phyloP scores from a whole-genome alignment of 1,140 invertebrate species.

The Neelides sp. region DNA sequence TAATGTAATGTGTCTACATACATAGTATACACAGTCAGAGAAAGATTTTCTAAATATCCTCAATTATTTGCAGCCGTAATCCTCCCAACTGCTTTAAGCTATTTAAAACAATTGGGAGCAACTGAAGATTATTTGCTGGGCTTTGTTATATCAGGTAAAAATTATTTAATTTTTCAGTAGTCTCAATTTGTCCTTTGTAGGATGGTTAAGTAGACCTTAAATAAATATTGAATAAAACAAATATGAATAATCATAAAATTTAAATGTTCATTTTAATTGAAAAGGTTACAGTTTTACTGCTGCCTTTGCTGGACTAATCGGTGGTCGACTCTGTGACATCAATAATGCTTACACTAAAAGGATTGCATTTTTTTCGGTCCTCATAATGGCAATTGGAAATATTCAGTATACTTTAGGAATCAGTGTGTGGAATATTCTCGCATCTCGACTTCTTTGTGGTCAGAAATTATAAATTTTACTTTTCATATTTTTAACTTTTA shows the following conservation, averaged over 20 bases:
- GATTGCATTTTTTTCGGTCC: slow-evolving; percentile 25
- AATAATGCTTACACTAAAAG: slow-evolving; percentile 29
- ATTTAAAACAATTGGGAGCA: slow-evolving; percentile 24
- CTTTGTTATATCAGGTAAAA: slow-evolving; percentile 30
- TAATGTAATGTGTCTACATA: background rate
- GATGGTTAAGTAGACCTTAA: too few relatives aligned
- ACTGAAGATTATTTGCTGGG: slow-evolving; percentile 29
- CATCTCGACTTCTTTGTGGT: slow-evolving; percentile 28
- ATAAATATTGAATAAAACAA: too few relatives aligned
- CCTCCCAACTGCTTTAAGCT: slow-evolving; percentile 29
- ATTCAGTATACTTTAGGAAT: slow-evolving; percentile 28
- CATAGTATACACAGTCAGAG: background rate
- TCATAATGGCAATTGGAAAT: slow-evolving; percentile 29
- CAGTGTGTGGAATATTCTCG: slow-evolving; percentile 28
- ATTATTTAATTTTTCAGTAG: background rate
- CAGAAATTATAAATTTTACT: slow-evolving; percentile 3
- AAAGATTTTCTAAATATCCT: background rate
- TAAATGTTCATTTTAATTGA: slow-evolving; percentile 2
- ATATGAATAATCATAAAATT: too few relatives aligned
- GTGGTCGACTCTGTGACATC: slow-evolving; percentile 28
- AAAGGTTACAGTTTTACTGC: slow-evolving; percentile 29
- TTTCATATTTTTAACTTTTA: background rate
- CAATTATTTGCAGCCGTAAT: slow-evolving; percentile 26
- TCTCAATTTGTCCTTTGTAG: background rate
- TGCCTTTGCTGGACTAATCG: slow-evolving; percentile 29